A percentile compares a stretch with the other conserved stretches of the same genome.
Evolutionary conservation across 1,140 invertebrate species (phyloP).

Genomic region (Drosophila melanica): DNA sequence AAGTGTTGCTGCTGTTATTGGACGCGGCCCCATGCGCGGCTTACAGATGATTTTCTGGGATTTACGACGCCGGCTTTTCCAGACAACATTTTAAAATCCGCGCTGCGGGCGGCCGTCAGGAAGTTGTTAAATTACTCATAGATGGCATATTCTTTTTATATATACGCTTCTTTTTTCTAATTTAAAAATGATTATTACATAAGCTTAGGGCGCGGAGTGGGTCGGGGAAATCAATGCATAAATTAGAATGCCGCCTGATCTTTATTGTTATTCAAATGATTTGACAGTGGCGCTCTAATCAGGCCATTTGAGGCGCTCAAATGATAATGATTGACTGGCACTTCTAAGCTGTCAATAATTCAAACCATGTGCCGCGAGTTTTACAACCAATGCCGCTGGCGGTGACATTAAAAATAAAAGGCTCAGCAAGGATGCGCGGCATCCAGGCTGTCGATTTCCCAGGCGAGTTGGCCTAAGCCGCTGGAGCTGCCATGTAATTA

Average conservation of each 20-base stretch:
- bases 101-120: slow-evolving; percentile 58
- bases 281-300: slow-evolving; percentile 47
- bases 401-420: slow-evolving; percentile 16
- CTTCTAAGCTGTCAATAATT: slow-evolving; percentile 77
- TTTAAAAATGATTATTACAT: slow-evolving; percentile 77
- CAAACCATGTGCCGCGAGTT: slow-evolving; percentile 64
- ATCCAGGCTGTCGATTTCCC: slow-evolving; percentile 74
- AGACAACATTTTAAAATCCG: slow-evolving; percentile 65
- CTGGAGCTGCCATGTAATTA: slow-evolving; percentile 69
- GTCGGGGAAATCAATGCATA: slow-evolving; percentile 71
- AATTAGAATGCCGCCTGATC: slow-evolving; percentile 73
- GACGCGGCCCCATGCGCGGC: slow-evolving; percentile 43
- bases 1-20: slow-evolving; percentile 49
- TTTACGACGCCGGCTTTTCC: slow-evolving; percentile 45
- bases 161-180: slow-evolving; percentile 56
- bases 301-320: slow-evolving; percentile 37
- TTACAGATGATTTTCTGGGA: slow-evolving; percentile 70
- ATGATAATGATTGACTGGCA: slow-evolving; percentile 77
- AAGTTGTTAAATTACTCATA: slow-evolving; percentile 65
- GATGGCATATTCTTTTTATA: slow-evolving; percentile 3
- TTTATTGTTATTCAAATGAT: slow-evolving; percentile 82
- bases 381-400: slow-evolving; percentile 31
- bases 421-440: slow-evolving; percentile 9
- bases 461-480: slow-evolving; percentile 73
- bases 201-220: background rate